A percentile compares a stretch with the other conserved stretches of the same genome.
These are phyloP conservation scores for Sminthopsis crassicaudata DNA, from an alignment of 2,113 vertebrate species.

Conservation along the genomic window DNA sequence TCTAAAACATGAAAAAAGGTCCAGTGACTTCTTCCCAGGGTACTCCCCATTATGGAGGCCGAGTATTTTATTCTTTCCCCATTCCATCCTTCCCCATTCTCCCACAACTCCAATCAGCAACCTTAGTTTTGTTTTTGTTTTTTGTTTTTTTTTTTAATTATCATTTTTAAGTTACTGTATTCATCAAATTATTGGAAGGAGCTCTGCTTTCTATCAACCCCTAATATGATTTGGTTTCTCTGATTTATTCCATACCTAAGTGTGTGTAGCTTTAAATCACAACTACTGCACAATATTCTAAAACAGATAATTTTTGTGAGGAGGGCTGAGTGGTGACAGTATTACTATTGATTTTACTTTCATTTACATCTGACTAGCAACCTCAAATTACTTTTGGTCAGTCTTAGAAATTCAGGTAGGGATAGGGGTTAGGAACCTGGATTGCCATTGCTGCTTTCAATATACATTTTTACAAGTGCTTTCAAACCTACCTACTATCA, in stretches of 20 bases:
- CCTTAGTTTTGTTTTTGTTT: too few species aligned
- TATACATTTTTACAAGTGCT: not conserved
- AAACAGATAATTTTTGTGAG: not conserved
- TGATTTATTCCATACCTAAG: not conserved
- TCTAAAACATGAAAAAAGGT: not conserved
- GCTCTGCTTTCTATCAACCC: not conserved
- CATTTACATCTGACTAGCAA: not conserved
- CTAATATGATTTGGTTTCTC: not conserved
- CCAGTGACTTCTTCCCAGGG: not conserved
- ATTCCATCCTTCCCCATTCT: not conserved
- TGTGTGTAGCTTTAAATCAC: not conserved
- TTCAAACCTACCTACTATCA: not conserved
- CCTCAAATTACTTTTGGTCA: not conserved
- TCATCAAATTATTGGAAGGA: not conserved
- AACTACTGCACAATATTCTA: not conserved
- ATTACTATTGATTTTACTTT: not conserved
- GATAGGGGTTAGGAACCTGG: not conserved
- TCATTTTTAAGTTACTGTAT: not conserved
- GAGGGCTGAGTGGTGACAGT: not conserved
- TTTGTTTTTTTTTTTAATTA: not conserved
- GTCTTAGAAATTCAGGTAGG: not conserved
- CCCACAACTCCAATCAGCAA: not conserved
- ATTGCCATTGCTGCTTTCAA: not conserved
- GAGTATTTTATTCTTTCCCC: not conserved
- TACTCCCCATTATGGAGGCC: not conserved